Evolutionary conservation across 2,888 invertebrate genomes (phyloP), one percentile per base, ranked within the genome.

Genomic region (Apomyelois bistriatella): DNA sequence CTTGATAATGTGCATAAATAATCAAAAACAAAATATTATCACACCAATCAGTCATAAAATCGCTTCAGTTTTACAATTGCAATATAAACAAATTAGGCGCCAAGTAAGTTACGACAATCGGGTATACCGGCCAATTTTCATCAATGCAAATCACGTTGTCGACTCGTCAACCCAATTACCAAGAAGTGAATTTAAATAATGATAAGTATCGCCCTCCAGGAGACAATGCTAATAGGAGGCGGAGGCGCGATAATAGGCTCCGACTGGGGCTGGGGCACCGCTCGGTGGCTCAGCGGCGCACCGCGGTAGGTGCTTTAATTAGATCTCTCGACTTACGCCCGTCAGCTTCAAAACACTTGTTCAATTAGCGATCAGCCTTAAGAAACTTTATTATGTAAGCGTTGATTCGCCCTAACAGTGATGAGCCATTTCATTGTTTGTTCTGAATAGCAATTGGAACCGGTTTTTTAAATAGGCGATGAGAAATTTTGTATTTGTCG

Each of bases 121-220:
- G 71, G 82, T 82, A 74, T 68, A 75, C 83, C 76, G 82, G 82
- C 82, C 85, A 85, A 88, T 87, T 86, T 85, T 83, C 88, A 89
- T 89, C 87, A 90, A 90, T 90, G 90, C 90, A 90, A 90, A 90
- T 90, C 89, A 90, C 90, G 90, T 90, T 88, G 89, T 87, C 88
- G 86, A 89, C 88, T 89, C 88, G 89, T 90, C 90, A 90, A 89
- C 88, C 88, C 89, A 90, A 90, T 90, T 90, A 89, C 88, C 83
- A 89, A 88, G 89, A 89, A 89, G 90, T 90, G 89, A 90, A 89
- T 90, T 90, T 90, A 90, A 90, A 90, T 90, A 90, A 90, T 89
- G 90, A 89, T 90, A 89, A 90, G 90, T 90, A 89, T 90, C 89
- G 87, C 88, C 85, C 88, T 86, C 83, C 79, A 85, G 85, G 83